Conservation (phyloP, 2,797 vertebrate species). For the Monodelphis domestica region DNA sequence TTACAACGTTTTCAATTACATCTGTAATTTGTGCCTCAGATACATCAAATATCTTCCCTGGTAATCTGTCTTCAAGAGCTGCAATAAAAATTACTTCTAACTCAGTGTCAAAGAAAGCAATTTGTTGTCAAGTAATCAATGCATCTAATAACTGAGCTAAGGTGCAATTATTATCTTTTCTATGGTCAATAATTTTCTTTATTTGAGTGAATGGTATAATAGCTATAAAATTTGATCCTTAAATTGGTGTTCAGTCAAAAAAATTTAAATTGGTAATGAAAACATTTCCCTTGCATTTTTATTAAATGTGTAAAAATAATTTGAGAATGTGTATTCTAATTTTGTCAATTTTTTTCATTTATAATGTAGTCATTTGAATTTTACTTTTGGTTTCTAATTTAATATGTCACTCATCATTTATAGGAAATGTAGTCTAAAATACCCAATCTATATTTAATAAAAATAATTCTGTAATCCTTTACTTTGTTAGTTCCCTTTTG, state of each 20-base stretch:
- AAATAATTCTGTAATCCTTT: neutral
- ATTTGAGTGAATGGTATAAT: slow-evolving; percentile 20
- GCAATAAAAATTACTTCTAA: slow-evolving; percentile 65
- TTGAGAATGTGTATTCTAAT: neutral
- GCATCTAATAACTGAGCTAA: slow-evolving; percentile 73
- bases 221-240: neutral
- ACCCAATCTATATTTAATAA: neutral
- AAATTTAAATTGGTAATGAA: slow-evolving; percentile 17
- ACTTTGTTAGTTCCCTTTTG: neutral
- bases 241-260: slow-evolving; percentile 12
- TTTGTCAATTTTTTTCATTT: neutral
- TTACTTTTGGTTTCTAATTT: neutral
- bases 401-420: slow-evolving; percentile 23
- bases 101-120: slow-evolving; percentile 72
- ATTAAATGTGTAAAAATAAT: slow-evolving; percentile 24
- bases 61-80: slow-evolving; percentile 26
- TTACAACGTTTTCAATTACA: slow-evolving; percentile 74
- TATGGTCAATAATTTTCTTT: slow-evolving; percentile 52
- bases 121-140: slow-evolving; percentile 73
- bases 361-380: neutral
- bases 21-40: slow-evolving; percentile 75
- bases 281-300: slow-evolving; percentile 8
- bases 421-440: slow-evolving; percentile 18
- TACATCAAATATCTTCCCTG: slow-evolving; percentile 75
- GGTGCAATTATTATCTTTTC: slow-evolving; percentile 69